A percentile compares a stretch with the other conserved stretches of the same genome.
phyloP scores from a whole-genome alignment of 2,113 vertebrate genomes.

The Herpetotheres cachinnans region DNA sequence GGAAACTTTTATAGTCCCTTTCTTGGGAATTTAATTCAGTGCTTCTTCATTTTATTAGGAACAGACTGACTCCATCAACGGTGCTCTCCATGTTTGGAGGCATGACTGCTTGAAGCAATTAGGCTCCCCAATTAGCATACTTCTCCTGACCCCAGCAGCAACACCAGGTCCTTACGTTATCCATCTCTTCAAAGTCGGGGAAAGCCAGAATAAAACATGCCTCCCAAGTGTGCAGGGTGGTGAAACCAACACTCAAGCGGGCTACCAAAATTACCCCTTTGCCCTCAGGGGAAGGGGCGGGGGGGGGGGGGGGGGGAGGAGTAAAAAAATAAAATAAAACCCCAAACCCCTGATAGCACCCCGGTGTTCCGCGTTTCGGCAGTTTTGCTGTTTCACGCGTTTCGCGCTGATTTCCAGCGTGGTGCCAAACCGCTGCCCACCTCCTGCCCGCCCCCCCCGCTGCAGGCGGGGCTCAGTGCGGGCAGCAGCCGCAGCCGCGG shows the following conservation, averaged over 20 bases:
- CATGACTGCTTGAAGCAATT: slow-evolving; percentile 78
- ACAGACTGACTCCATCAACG: slow-evolving; percentile 72
- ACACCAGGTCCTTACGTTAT: slow-evolving; percentile 37
- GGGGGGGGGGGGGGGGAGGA: no score
- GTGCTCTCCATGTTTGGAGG: slow-evolving; percentile 63
- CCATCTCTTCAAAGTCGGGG: slow-evolving; percentile 47
- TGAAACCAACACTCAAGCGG: background rate
- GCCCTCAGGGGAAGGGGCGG: no score
- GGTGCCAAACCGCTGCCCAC: background rate
- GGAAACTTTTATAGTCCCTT: slow-evolving; percentile 76
- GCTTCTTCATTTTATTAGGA: slow-evolving; percentile 80
- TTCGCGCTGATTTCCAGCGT: background rate
- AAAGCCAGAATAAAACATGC: slow-evolving; percentile 13
- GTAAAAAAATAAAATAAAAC: background rate
- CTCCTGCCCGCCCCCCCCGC: no score
- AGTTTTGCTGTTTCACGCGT: background rate
- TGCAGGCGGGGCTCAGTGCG: background rate
- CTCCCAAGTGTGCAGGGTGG: background rate
- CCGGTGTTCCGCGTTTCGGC: background rate
- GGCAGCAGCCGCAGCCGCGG: background rate
- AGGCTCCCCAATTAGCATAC: slow-evolving; percentile 73
- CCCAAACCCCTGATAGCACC: background rate
- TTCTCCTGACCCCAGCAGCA: slow-evolving; percentile 63
- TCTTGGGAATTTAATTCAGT: slow-evolving; percentile 73
- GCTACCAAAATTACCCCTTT: background rate